These are phyloP conservation scores for Sitobion miscanthi DNA, from an alignment of 1,140 invertebrate genomes.

Conservation along the genomic window DNA sequence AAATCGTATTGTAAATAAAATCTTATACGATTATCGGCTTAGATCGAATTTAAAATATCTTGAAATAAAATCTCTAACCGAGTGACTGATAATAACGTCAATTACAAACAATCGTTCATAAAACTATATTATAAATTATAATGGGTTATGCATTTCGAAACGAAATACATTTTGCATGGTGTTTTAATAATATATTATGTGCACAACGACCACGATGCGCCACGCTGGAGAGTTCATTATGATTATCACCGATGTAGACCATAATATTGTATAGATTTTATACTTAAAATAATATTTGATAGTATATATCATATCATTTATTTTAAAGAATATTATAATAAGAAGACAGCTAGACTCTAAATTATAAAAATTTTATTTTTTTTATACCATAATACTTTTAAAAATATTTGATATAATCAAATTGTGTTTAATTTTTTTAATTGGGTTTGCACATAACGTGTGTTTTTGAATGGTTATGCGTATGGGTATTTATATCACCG, in stretches of 20 bases:
- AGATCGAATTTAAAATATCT: too few relatives aligned
- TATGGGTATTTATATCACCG: background rate
- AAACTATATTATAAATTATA: background rate
- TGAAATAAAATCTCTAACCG: too few relatives aligned
- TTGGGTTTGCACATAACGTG: background rate
- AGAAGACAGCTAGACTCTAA: background rate
- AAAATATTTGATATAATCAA: background rate
- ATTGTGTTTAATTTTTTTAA: background rate
- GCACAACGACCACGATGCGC: background rate
- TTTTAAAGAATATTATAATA: background rate
- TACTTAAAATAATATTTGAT: too few relatives aligned
- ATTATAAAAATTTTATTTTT: background rate
- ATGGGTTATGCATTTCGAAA: background rate
- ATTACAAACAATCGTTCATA: too few relatives aligned
- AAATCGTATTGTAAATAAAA: too few relatives aligned
- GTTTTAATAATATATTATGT: background rate
- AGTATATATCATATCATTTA: too few relatives aligned
- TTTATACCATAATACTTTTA: background rate
- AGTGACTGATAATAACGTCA: too few relatives aligned
- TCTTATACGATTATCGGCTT: too few relatives aligned
- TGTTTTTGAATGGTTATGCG: background rate
- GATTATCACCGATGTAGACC: background rate
- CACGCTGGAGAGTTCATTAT: background rate
- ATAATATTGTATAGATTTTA: too few relatives aligned
- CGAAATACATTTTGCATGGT: background rate